Conservation (phyloP, 2,888 invertebrate species). For the Thymelicus sylvestris region DNA sequence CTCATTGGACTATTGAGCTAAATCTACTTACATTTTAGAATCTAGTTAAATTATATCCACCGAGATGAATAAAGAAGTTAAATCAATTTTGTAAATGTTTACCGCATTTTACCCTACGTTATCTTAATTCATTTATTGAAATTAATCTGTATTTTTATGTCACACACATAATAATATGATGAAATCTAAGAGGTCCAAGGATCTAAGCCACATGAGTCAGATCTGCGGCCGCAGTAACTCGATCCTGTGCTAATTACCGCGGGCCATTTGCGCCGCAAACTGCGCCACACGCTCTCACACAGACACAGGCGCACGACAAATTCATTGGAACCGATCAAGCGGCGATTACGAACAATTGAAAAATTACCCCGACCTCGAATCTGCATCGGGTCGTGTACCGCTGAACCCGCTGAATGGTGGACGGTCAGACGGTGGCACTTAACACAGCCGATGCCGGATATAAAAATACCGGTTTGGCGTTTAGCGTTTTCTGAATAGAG, state of each 20-base stretch:
- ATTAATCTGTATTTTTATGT: no score
- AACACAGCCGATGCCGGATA: slow-evolving; percentile 24
- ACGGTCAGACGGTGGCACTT: slow-evolving; percentile 23
- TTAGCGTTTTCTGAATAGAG: slow-evolving; percentile 29
- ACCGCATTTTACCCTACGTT: no score
- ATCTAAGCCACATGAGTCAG: slow-evolving; percentile 26
- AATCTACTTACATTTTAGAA: no score
- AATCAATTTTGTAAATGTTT: no score
- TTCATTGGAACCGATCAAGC: slow-evolving; percentile 58
- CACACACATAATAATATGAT: not conserved
- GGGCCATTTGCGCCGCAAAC: slow-evolving; percentile 43
- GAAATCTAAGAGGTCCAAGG: slow-evolving; percentile 31
- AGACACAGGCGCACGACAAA: slow-evolving; percentile 45
- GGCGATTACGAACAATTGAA: slow-evolving; percentile 62
- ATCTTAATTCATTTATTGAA: no score
- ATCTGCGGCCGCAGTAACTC: slow-evolving; percentile 46
- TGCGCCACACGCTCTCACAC: slow-evolving; percentile 41
- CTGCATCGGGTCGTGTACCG: slow-evolving; percentile 30
- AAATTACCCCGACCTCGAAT: slow-evolving; percentile 56
- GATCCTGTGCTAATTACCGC: slow-evolving; percentile 54
- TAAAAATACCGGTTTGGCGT: slow-evolving; percentile 25
- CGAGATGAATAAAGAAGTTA: no score
- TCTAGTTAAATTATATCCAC: no score
- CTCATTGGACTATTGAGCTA: no score
- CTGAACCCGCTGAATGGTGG: not conserved